phyloP scores from a whole-genome alignment of 2,113 vertebrate genomes.

The Miniopterus natalensis region DNA sequence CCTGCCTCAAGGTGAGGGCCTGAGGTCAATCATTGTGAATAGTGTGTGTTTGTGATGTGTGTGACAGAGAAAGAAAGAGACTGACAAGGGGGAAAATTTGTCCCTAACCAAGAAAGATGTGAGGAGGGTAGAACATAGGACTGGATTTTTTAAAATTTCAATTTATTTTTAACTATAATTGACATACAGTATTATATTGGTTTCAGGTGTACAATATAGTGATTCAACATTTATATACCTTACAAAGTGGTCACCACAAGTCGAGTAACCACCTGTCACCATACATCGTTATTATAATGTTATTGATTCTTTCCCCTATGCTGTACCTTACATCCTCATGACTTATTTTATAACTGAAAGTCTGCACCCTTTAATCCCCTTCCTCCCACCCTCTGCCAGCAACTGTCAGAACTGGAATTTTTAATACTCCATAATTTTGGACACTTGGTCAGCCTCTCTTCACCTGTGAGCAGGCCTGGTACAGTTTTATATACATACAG shows the following conservation, averaged over 20 bases:
- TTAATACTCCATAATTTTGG: neutral
- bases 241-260: neutral
- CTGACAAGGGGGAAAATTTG: neutral
- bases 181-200: neutral
- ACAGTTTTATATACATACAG: neutral
- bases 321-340: neutral
- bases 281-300: neutral
- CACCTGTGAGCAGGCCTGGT: neutral
- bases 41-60: neutral
- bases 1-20: neutral
- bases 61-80: neutral
- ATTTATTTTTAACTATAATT: neutral
- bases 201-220: neutral
- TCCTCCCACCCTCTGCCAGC: too few species aligned
- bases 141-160: neutral
- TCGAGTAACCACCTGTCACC: neutral
- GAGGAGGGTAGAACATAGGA: neutral
- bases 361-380: neutral
- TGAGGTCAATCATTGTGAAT: neutral
- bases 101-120: neutral
- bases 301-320: neutral
- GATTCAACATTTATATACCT: neutral
- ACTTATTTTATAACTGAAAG: neutral
- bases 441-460: conserved; percentile 19
- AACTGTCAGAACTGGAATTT: neutral